Conservation (phyloP, 2,888 invertebrate species). For the Lycia hirtaria region DNA sequence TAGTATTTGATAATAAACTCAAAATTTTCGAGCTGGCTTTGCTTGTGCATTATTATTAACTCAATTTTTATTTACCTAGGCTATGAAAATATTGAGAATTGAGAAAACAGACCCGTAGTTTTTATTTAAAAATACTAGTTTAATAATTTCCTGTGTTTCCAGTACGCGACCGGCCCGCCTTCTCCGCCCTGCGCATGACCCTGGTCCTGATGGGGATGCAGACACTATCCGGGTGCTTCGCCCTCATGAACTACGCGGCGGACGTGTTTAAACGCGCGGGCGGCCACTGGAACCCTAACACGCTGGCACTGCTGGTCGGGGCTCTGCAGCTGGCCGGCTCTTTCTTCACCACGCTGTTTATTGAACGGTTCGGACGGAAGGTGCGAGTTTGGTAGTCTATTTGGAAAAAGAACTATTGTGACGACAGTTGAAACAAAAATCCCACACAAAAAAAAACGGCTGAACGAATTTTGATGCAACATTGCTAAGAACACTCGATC, state of each 20-base stretch:
- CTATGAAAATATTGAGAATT: too few species aligned
- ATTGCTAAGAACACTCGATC: too few species aligned
- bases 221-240: conserved; percentile 73
- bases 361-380: conserved; percentile 72
- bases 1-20: too few species aligned
- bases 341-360: conserved; percentile 65
- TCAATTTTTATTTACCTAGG: too few species aligned
- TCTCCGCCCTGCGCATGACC: conserved; percentile 66
- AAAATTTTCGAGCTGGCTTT: too few species aligned
- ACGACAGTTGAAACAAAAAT: too few species aligned
- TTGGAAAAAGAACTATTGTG: too few species aligned
- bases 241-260: conserved; percentile 73
- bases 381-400: conserved; percentile 44
- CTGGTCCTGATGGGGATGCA: conserved; percentile 68
- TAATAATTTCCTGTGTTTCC: conserved; percentile 10
- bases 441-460: too few species aligned
- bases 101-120: too few species aligned
- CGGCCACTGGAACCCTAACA: conserved; percentile 80
- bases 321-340: conserved; percentile 66
- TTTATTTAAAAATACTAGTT: too few species aligned
- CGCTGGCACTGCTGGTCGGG: conserved; percentile 63
- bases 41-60: too few species aligned
- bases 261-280: conserved; percentile 75
- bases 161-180: conserved; percentile 65
- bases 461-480: too few species aligned